These are phyloP conservation scores for Hemichromis elongatus DNA, from an alignment of 2,113 vertebrate species.

Conservation along the genomic window DNA sequence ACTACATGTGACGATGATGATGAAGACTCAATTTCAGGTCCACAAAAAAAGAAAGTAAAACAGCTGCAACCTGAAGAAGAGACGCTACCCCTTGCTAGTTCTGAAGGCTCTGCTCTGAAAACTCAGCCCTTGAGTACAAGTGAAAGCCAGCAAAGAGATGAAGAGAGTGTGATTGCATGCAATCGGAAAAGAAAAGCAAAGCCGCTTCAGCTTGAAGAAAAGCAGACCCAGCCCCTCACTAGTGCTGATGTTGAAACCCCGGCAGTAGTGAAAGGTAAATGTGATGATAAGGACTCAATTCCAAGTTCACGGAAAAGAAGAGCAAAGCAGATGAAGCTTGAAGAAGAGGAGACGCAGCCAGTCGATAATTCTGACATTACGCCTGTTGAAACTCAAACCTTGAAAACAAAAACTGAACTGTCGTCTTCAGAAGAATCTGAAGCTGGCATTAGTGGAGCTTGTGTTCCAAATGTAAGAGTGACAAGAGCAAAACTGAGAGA, in stretches of 20 bases:
- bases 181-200: slow-evolving; percentile 7
- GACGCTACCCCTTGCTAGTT: not conserved
- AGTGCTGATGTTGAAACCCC: slow-evolving; percentile 28
- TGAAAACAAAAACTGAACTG: not conserved
- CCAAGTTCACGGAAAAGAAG: not conserved
- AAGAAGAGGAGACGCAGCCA: slow-evolving; percentile 1
- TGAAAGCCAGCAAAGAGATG: not conserved
- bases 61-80: not conserved
- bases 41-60: not conserved
- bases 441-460: not conserved
- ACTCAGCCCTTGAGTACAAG: slow-evolving; percentile 10
- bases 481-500: not conserved
- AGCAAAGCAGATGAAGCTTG: not conserved
- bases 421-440: not conserved
- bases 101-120: not conserved
- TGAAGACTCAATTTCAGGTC: not conserved
- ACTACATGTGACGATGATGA: not conserved
- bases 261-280: not conserved
- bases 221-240: slow-evolving; percentile 6
- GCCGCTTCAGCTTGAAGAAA: not conserved
- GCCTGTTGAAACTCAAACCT: not conserved
- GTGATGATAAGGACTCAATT: not conserved
- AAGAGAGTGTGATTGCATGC: not conserved
- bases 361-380: not conserved
- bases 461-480: not conserved